Evolutionary conservation across 2,113 vertebrate genomes (phyloP).

Genomic region (Urocynchramus pylzowi): DNA sequence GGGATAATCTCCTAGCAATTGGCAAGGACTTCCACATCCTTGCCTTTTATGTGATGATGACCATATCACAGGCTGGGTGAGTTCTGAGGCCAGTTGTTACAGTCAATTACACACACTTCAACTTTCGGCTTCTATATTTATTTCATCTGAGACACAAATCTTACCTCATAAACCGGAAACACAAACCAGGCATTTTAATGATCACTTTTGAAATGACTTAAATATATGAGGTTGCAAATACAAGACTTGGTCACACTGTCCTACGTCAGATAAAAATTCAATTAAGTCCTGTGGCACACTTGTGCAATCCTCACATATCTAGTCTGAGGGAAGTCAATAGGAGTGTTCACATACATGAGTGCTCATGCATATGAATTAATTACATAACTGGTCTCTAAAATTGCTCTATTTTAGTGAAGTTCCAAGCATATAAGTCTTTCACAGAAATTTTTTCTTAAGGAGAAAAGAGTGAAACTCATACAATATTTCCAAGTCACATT

Average conservation of each 20-base stretch:
- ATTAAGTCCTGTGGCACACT: slow-evolving; percentile 23
- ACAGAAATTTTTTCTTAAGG: background rate
- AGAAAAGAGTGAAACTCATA: background rate
- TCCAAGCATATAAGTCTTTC: background rate
- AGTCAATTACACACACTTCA: background rate
- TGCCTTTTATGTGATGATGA: background rate
- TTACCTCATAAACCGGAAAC: slow-evolving; percentile 53
- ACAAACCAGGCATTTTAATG: slow-evolving; percentile 47
- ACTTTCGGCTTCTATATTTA: slow-evolving; percentile 52
- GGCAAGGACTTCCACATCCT: background rate
- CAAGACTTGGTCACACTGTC: slow-evolving; percentile 7
- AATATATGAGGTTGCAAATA: slow-evolving; percentile 10
- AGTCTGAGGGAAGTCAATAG: background rate
- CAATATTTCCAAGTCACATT: background rate
- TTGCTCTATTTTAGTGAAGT: background rate
- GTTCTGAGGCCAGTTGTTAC: background rate
- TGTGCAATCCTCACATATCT: slow-evolving; percentile 20
- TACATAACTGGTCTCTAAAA: background rate
- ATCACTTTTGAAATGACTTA: slow-evolving; percentile 7
- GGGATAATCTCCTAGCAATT: background rate
- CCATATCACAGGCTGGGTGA: background rate
- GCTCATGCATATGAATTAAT: background rate
- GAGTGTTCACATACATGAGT: background rate
- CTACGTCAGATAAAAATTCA: slow-evolving; percentile 57
- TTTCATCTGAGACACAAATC: background rate